These are phyloP conservation scores for Sciurus vulgaris DNA, from an alignment of 2,797 vertebrate species.

Conservation along the genomic window DNA sequence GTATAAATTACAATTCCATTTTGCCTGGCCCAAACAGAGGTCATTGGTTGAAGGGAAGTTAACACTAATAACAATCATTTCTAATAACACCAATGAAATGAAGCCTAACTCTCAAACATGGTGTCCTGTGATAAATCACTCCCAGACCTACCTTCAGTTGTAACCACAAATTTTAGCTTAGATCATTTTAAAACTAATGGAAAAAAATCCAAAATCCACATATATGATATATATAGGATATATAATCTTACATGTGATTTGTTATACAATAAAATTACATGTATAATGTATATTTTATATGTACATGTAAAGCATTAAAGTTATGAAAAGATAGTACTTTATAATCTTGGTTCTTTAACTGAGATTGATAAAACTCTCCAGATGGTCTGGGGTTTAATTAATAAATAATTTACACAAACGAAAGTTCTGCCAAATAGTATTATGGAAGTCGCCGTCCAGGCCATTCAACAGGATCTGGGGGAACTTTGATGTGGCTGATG, in stretches of 20 bases:
- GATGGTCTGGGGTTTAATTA: background rate
- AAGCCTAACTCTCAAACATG: background rate
- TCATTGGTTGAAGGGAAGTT: rapidly evolving
- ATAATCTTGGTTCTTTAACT: background rate
- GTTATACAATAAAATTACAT: too few relatives aligned
- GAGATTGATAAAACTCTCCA: background rate
- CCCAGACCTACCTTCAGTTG: background rate
- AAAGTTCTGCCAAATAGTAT: background rate
- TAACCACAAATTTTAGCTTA: background rate
- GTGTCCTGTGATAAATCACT: background rate
- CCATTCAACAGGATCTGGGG: background rate
- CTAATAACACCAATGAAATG: background rate
- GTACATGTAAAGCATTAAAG: background rate
- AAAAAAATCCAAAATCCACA: background rate
- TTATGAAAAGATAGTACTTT: background rate
- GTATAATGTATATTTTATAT: background rate
- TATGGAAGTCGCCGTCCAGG: background rate
- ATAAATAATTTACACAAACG: background rate
- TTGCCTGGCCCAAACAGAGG: background rate
- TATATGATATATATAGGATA: too few relatives aligned
- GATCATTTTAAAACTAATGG: background rate
- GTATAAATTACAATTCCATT: background rate
- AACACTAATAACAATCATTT: background rate
- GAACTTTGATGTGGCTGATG: background rate
- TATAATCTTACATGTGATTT: too few relatives aligned